Conservation (phyloP, 2,888 invertebrate genomes). For the Drosophila demipolita region DNA sequence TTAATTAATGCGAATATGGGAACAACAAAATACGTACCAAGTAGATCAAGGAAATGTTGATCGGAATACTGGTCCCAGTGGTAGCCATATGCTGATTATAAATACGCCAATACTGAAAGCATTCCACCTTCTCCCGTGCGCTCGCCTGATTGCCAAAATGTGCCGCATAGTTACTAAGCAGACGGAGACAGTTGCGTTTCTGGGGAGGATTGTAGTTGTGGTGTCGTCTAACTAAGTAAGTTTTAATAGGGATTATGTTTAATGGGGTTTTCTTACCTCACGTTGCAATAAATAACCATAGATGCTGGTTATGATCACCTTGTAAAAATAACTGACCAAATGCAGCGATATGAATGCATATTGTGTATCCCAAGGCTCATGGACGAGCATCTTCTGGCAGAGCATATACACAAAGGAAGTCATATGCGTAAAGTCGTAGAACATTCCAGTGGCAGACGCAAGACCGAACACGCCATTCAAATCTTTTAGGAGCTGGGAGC, state of each 20-base stretch:
- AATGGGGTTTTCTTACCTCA: slow-evolving; percentile 64
- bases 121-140: slow-evolving; percentile 37
- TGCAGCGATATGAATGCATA: slow-evolving; percentile 69
- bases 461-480: slow-evolving; percentile 71
- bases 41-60: slow-evolving; percentile 67
- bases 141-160: slow-evolving; percentile 33
- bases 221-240: not conserved
- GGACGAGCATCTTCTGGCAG: slow-evolving; percentile 72
- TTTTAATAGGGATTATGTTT: not conserved
- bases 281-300: slow-evolving; percentile 72
- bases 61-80: slow-evolving; percentile 64
- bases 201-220: slow-evolving; percentile 25
- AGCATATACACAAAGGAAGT: slow-evolving; percentile 77
- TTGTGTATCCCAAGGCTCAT: slow-evolving; percentile 49
- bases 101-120: slow-evolving; percentile 68
- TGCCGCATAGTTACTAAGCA: slow-evolving; percentile 55
- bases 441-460: slow-evolving; percentile 56
- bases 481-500: slow-evolving; percentile 62
- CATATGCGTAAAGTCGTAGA: slow-evolving; percentile 80
- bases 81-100: slow-evolving; percentile 67
- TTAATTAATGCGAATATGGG: not conserved
- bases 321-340: slow-evolving; percentile 70
- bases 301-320: slow-evolving; percentile 66
- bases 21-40: slow-evolving; percentile 60
- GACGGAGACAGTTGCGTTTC: slow-evolving; percentile 69